Conservation (phyloP, 2,888 invertebrate species). For the Emmelina monodactyla region DNA sequence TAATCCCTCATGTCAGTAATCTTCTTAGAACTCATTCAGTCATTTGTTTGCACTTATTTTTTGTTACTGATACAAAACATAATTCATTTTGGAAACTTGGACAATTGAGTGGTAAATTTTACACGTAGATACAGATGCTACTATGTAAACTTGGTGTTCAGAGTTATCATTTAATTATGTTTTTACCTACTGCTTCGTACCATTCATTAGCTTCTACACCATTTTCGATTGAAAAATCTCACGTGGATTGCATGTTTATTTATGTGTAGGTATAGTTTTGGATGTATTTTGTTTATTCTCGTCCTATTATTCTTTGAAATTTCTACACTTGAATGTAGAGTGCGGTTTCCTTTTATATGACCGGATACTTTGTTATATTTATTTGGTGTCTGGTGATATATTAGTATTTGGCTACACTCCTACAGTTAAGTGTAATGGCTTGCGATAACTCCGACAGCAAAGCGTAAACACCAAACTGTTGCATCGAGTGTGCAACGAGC, state of each 20-base stretch:
- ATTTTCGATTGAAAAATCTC: conserved; percentile 40
- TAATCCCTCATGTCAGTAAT: conserved; percentile 13
- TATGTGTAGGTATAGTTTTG: background rate
- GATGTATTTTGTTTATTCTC: background rate
- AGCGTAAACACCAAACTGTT: too few species aligned
- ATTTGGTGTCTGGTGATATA: too few species aligned
- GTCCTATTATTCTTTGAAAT: too few species aligned
- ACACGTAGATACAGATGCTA: conserved; percentile 27
- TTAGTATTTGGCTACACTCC: too few species aligned
- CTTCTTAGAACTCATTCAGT: background rate
- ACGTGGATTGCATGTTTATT: background rate
- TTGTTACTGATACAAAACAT: background rate
- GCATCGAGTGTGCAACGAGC: conserved; percentile 27
- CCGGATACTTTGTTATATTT: too few species aligned
- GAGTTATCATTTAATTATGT: conserved; percentile 32
- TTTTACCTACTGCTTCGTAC: conserved; percentile 32
- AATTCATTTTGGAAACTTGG: conserved; percentile 21
- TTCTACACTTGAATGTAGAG: too few species aligned
- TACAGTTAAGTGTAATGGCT: too few species aligned
- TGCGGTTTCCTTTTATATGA: too few species aligned
- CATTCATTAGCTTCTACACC: conserved; percentile 45
- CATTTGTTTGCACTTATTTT: conserved; percentile 2
- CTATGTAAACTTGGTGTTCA: conserved; percentile 53
- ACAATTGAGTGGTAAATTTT: conserved; percentile 26
- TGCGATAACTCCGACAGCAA: too few species aligned